Base-by-base conservation (phyloP, 2,888 invertebrate species). In the Camponotus fellah region DNA sequence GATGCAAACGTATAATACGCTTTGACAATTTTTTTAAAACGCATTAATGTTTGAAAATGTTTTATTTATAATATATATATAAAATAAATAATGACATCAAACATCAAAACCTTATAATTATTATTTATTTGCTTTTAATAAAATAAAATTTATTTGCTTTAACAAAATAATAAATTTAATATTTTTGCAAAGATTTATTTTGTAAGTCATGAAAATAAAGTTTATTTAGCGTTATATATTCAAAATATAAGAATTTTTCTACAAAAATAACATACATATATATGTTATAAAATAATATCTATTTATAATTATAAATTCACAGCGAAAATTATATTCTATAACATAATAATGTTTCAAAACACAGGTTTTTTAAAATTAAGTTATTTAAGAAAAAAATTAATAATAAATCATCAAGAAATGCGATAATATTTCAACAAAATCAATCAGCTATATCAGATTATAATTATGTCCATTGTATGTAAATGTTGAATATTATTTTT, bases 321-420 rank as follows among this genome's bases (percentile, higher is more conserved):
- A 71, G 21, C 37, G 32, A 71, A 1, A 26, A 14, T 3, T n/a
- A 62, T 53, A 53, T 53, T n/a, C 17, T 53, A 1, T 65, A 37
- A 65, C 46, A 0, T 65, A 3, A 37, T 21, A 10, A 14, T 3
- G 21, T 17, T 64, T 65, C 49, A 26, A 26, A 26, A 26, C 5
- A 14, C 10, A 49, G 14, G 49, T 49, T 2, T 6, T 21, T 21
- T 64, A 64, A 75, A 65, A 49, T 75, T 34, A 17, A 75, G 49
- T 65, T 75, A 3, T 65, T 32, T 8, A 8, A 17, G 34, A 46
- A 14, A 72, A 72, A 10, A 21, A 26, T 26, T 64, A 32, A 43
- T 49, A 64, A 49, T 75, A 75, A 21, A 75, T 49, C 10, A 65
- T 46, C 40, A 40, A 72, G 26, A 72, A 12, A 26, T 26, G 26